These are phyloP conservation scores for Brotogeris chrysoptera DNA, from an alignment of 2,797 vertebrate species.

Conservation along the genomic window DNA sequence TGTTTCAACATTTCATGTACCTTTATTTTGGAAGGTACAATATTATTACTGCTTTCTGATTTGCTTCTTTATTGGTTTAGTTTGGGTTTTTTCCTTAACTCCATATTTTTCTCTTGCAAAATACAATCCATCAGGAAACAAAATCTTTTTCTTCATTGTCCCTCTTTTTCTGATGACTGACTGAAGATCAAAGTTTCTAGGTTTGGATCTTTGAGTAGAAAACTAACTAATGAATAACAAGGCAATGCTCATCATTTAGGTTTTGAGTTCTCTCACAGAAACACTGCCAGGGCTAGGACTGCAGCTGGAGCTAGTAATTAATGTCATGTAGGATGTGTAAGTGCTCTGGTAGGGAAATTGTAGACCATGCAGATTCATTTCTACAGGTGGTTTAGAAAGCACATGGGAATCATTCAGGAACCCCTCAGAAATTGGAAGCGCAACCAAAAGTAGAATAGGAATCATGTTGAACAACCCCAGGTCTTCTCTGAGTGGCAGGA, in stretches of 20 bases:
- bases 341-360: not conserved
- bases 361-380: not conserved
- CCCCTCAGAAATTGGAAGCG: not conserved
- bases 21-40: not conserved
- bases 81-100: not conserved
- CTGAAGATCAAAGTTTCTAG: not conserved
- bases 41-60: not conserved
- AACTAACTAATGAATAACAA: not conserved
- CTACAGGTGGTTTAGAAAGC: not conserved
- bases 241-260: not conserved
- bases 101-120: not conserved
- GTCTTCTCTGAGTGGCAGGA: not conserved
- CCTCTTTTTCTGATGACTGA: not conserved
- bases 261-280: not conserved
- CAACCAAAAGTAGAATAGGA: not conserved
- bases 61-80: not conserved
- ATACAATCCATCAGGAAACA: not conserved
- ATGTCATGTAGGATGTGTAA: not conserved
- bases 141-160: not conserved
- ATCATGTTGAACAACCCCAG: not conserved
- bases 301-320: not conserved
- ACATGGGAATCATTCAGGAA: not conserved
- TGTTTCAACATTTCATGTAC: not conserved
- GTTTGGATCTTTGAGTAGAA: not conserved
- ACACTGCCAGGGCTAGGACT: not conserved